Percentiles rank a stretch among this genome's conserved stretches.
Conservation (phyloP, 2,113 vertebrate genomes). For the Shinisaurus crocodilurus region DNA sequence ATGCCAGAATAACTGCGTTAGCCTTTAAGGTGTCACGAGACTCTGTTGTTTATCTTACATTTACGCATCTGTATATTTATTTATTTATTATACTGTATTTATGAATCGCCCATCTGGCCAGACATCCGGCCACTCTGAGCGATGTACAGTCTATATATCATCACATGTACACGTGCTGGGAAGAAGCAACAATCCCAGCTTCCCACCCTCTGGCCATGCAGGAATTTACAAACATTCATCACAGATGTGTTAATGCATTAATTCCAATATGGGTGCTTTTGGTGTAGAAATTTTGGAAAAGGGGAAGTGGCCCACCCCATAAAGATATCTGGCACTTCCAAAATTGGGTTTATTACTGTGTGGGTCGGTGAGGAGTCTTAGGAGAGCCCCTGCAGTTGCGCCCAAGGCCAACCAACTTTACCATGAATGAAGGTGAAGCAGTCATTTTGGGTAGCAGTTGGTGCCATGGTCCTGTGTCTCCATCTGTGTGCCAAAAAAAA, state of each 20-base stretch:
- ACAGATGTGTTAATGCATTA: not conserved
- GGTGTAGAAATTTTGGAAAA: not conserved
- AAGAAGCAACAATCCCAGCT: not conserved
- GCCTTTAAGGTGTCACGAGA: no score
- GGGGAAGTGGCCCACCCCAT: not conserved
- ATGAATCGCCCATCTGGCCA: no score
- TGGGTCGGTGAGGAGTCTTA: not conserved
- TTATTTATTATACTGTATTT: no score
- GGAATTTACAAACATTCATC: not conserved
- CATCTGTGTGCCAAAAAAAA: not conserved
- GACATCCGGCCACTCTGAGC: no score
- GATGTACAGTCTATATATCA: no score
- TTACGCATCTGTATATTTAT: no score
- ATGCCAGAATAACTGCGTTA: no score
- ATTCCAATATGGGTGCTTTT: not conserved
- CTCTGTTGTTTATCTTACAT: no score
- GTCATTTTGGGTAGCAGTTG: not conserved
- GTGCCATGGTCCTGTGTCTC: no score
- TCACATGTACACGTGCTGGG: not conserved
- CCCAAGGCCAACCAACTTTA: not conserved
- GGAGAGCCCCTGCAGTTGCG: accelerated
- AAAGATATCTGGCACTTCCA: not conserved
- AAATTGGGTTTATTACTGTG: not conserved
- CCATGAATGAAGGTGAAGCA: not conserved
- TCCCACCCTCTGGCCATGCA: not conserved